A percentile compares a stretch with the other conserved stretches of the same genome.
phyloP scores from a whole-genome alignment of 2,888 invertebrate species.

The Desoria tigrina region DNA sequence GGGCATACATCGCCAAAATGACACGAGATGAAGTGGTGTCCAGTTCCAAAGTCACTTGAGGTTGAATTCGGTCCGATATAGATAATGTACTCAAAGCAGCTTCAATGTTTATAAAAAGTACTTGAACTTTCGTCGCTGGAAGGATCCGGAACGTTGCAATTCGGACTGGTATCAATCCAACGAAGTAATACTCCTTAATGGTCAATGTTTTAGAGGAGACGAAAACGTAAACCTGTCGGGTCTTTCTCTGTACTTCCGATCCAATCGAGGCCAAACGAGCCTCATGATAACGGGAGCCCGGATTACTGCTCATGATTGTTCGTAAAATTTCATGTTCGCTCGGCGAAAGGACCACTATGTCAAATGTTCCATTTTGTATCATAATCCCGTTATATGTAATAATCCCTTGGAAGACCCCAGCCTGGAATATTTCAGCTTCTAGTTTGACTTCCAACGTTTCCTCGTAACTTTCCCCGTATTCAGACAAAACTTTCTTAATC shows the following conservation, averaged over 20 bases:
- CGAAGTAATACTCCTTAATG: slow-evolving; percentile 48
- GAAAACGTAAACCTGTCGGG: slow-evolving; percentile 45
- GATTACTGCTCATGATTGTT: slow-evolving; percentile 39
- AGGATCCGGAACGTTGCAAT: slow-evolving; percentile 48
- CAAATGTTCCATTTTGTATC: slow-evolving; percentile 50
- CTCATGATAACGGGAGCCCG: slow-evolving; percentile 46
- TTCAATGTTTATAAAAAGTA: slow-evolving; percentile 21
- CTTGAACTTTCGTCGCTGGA: slow-evolving; percentile 49
- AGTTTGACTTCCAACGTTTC: slow-evolving; percentile 38
- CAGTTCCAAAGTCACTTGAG: slow-evolving; percentile 44
- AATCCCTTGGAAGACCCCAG: slow-evolving; percentile 45
- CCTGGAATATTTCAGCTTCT: slow-evolving; percentile 39
- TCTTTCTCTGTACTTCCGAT: slow-evolving; percentile 37
- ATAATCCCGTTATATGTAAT: slow-evolving; percentile 40
- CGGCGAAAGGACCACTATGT: slow-evolving; percentile 46
- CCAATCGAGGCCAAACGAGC: slow-evolving; percentile 33
- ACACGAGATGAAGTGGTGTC: slow-evolving; percentile 57
- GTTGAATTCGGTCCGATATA: slow-evolving; percentile 47
- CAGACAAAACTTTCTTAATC: slow-evolving; percentile 29
- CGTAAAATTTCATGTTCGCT: slow-evolving; percentile 45
- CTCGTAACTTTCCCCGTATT: slow-evolving; percentile 8
- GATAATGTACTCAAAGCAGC: slow-evolving; percentile 23
- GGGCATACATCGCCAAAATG: slow-evolving; percentile 59
- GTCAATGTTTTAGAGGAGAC: slow-evolving; percentile 43
- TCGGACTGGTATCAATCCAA: slow-evolving; percentile 44